Evolutionary conservation across 2,797 vertebrate genomes (phyloP), one percentile per base, ranked within the genome.

Genomic region (Liasis olivaceus): DNA sequence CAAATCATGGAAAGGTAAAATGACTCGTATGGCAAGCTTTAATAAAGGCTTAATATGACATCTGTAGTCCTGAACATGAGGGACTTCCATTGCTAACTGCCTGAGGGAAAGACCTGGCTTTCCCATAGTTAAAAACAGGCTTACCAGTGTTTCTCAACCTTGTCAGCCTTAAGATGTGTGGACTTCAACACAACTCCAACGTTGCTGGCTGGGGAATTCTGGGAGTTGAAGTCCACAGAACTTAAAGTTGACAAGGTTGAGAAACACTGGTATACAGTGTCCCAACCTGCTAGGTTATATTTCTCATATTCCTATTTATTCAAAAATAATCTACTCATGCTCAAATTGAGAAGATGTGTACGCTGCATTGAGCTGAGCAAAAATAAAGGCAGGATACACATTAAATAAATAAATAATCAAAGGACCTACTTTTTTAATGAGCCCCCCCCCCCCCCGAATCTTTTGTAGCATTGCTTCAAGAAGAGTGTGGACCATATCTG

Each of bases 401-500:
- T 81, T 36, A 81, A 81, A 81, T 42, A 81, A 81, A 81, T 81
- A 81, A 36, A 56, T 92, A 84, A 58, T 51, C 56, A 77, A 89
- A 85, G 22, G 47, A 66, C 62, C 72, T 85, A 89, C 63, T 77
- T 66, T 85, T 88, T 92, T 85, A 92, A 89, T 89, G 81, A 92
- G 14, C n/a, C n/a, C n/a, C n/a, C n/a, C n/a, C n/a, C 72, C 85
- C 51, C 60, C 72, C 63, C 31, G 63, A 89, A 56, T 66, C 60
- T 58, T 81, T 66, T 85, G 47, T 51, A 89, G 47, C 51, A 89
- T 92, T 92, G 51, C 51, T 89, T 92, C 87, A 92, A 92, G 60
- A 89, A 85, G 72, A 92, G 66, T 89, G 26, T 85, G 87, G 15
- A 31, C 59, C 42, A 14, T 56, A 63, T 63, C 81, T 88, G 86